phyloP scores from a whole-genome alignment of 1,140 invertebrate genomes.

The Aphidius ervi region DNA sequence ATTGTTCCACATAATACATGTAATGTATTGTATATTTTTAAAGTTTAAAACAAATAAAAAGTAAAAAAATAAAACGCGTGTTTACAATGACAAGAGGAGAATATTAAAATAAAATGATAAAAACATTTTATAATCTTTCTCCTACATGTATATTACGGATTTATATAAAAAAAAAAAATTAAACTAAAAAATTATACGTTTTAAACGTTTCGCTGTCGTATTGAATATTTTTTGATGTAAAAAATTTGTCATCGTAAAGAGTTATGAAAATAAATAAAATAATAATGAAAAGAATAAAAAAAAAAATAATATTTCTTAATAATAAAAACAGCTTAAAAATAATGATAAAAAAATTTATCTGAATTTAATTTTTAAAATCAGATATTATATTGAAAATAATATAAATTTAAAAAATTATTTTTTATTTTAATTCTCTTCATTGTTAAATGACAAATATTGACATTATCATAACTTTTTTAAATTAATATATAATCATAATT shows the following conservation, averaged over 20 bases:
- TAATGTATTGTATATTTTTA: constrained; percentile 23
- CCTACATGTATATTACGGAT: constrained; percentile 27
- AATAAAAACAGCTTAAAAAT: too few species aligned
- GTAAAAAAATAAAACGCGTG: constrained; percentile 18
- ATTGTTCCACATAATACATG: constrained; percentile 26
- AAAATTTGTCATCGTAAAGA: constrained; percentile 35
- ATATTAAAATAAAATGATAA: constrained; percentile 11
- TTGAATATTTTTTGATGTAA: constrained; percentile 48
- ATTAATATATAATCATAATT: too few species aligned
- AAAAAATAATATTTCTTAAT: too few species aligned
- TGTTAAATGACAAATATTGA: too few species aligned
- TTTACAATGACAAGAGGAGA: constrained; percentile 23
- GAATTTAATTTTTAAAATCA: too few species aligned
- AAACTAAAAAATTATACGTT: constrained; percentile 35
- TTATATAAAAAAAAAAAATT: constrained; percentile 20
- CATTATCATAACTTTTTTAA: too few species aligned
- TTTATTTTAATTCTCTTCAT: too few species aligned
- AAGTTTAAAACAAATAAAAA: too few species aligned
- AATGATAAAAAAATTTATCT: not conserved
- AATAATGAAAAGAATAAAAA: not conserved
- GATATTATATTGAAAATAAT: too few species aligned
- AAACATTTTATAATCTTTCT: constrained; percentile 24
- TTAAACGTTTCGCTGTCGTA: constrained; percentile 45
- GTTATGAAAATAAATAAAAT: not conserved
- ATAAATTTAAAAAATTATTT: too few species aligned